These are phyloP conservation scores for Spatulosminthurus flaviceps DNA, from an alignment of 2,888 invertebrate genomes.

Conservation along the genomic window DNA sequence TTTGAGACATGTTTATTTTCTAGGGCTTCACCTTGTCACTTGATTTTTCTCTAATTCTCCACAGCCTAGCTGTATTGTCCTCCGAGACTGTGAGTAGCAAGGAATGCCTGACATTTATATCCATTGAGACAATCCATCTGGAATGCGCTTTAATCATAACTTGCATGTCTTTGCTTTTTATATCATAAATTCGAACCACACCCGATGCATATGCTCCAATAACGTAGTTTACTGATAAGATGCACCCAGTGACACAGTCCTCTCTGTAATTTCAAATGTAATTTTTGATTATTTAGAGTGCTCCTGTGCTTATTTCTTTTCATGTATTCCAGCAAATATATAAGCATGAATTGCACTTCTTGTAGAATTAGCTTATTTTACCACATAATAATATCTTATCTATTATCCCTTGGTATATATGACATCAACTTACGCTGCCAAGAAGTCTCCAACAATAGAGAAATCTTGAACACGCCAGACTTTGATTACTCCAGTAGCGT, in stretches of 20 bases:
- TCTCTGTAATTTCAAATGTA: conserved; percentile 28
- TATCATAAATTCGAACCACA: conserved; percentile 56
- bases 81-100: conserved; percentile 59
- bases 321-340: too few species aligned
- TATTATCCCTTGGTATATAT: too few species aligned
- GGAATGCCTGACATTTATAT: conserved; percentile 51
- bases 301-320: too few species aligned
- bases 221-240: conserved; percentile 54
- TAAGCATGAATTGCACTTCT: too few species aligned
- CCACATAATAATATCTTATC: too few species aligned
- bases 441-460: conserved; percentile 22
- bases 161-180: conserved; percentile 50
- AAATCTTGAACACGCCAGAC: conserved; percentile 38
- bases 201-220: conserved; percentile 60
- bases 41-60: conserved; percentile 51
- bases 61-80: conserved; percentile 58
- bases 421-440: conserved; percentile 32
- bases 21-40: conserved; percentile 35
- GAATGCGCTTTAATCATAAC: conserved; percentile 59
- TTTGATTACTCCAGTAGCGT: conserved; percentile 41
- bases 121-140: conserved; percentile 61
- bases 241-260: conserved; percentile 59
- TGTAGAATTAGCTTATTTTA: not conserved
- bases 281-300: too few species aligned
- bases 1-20: too few species aligned